Percentiles rank a stretch among this genome's conserved stretches.
These are phyloP conservation scores for Diabrotica undecimpunctata DNA, from an alignment of 1,140 invertebrate genomes.

Conservation along the genomic window DNA sequence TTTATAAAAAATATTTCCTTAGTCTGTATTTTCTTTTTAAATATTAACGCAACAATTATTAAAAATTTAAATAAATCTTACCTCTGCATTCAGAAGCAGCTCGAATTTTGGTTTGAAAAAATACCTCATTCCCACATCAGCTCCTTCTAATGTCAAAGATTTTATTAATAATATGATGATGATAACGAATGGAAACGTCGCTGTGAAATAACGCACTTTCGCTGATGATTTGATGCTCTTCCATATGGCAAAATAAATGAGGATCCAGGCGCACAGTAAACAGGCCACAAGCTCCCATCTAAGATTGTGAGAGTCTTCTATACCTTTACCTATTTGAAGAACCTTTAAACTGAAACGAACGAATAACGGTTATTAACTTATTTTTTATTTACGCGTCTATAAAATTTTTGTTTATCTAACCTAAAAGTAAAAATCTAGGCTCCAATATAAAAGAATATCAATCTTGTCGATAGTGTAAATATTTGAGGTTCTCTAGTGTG, in stretches of 20 bases:
- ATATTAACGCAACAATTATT: too few relatives aligned
- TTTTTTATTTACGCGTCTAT: too few relatives aligned
- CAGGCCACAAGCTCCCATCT: conserved; percentile 85
- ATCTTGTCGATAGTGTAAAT: too few relatives aligned
- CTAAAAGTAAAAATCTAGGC: background rate
- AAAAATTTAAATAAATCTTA: conserved; percentile 35
- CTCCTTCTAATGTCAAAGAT: conserved; percentile 77
- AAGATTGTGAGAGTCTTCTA: conserved; percentile 75
- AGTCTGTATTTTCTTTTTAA: too few relatives aligned
- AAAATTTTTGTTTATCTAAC: background rate
- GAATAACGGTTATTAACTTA: too few relatives aligned
- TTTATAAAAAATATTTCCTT: too few relatives aligned
- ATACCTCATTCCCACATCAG: conserved; percentile 72
- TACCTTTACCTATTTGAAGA: conserved; percentile 74
- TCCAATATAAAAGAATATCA: too few relatives aligned
- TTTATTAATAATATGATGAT: conserved; percentile 77
- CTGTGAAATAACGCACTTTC: conserved; percentile 81
- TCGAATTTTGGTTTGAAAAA: conserved; percentile 88
- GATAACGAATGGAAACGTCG: conserved; percentile 77
- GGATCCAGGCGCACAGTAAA: conserved; percentile 80
- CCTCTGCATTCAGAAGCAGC: conserved; percentile 76
- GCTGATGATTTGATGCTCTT: conserved; percentile 87
- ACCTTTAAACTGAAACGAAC: conserved; percentile 70
- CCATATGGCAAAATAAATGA: conserved; percentile 91
- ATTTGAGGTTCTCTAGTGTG: too few relatives aligned